These are phyloP conservation scores for Sterrhoptilus dennistouni DNA, from an alignment of 2,113 vertebrate species.

Conservation along the genomic window DNA sequence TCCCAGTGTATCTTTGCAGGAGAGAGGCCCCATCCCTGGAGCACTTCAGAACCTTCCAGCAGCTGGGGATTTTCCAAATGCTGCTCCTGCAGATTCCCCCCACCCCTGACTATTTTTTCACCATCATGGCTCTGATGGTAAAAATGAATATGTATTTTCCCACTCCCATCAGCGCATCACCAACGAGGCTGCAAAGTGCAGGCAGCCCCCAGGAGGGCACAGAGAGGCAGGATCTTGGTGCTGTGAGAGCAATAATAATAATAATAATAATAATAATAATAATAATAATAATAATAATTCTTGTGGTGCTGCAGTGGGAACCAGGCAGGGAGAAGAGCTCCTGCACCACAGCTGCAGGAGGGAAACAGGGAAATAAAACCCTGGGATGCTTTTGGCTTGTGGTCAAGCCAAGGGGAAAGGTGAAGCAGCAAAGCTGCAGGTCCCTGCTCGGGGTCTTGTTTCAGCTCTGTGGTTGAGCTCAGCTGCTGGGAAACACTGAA, in stretches of 20 bases:
- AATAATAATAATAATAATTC: neutral
- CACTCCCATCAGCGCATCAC: neutral
- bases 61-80: neutral
- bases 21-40: neutral
- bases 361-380: neutral
- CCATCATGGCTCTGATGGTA: no score
- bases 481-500: neutral
- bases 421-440: neutral
- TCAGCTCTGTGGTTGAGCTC: neutral
- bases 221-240: neutral
- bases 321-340: neutral
- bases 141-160: neutral
- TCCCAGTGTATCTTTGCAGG: neutral
- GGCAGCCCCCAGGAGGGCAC: neutral
- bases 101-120: neutral
- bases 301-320: accelerated
- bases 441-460: neutral
- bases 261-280: neutral
- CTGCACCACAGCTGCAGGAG: neutral
- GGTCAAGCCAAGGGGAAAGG: neutral
- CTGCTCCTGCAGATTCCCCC: neutral
- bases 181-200: neutral
- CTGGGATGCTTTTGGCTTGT: neutral
- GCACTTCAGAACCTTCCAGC: neutral
- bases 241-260: neutral